Evolutionary conservation across 2,113 vertebrate genomes (phyloP), one percentile per base, ranked within the genome.

Genomic region (Ceyx melanurus): DNA sequence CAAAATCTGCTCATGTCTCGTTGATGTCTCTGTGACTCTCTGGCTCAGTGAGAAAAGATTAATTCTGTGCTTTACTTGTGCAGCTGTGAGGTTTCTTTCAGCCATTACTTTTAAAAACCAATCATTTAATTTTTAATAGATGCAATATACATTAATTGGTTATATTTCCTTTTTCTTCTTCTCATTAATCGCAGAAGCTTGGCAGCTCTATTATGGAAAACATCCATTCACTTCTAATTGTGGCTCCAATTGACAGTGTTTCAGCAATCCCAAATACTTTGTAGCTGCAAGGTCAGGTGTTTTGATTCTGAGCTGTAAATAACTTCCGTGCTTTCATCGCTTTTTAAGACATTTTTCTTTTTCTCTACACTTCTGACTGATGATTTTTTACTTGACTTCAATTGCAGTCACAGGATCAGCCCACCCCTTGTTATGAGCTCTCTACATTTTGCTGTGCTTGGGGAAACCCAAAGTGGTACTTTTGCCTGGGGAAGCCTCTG

Each of bases 21-120:
- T 35, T 66, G 8, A 5, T 37, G 29, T 79, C 57, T 43, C 50
- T 66, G 46, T 74, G 37, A 72, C 23, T 82, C 19, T 81, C 26
- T 77, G 80, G 82, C 88, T 92, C 51, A 86, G 26, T 76, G 77
- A 68, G 76, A 67, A 14, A 84, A 82, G 70, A 70, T 96, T 81
- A 90, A 82, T 90, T 87, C 77, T 56, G 21, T 68, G 68, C n/a
- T 94, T 93, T 70, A 40, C 21, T 19, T 60, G 25, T 70, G 65
- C 85, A 56, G 46, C 37, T 68, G 22, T 40, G 13, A 51, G 68
- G 20, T 89, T 85, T 94, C 64, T 76, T 54, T 85, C 43, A 64
- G 25, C 50, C 70, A 91, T 72, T 50, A 48, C 40, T 87, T 89
- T 23, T 53, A 53, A 77, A 71, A 85, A 46, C 13, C 28, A 74